Conservation (phyloP, 2,113 vertebrate species). For the Neopipo cinnamomea region DNA sequence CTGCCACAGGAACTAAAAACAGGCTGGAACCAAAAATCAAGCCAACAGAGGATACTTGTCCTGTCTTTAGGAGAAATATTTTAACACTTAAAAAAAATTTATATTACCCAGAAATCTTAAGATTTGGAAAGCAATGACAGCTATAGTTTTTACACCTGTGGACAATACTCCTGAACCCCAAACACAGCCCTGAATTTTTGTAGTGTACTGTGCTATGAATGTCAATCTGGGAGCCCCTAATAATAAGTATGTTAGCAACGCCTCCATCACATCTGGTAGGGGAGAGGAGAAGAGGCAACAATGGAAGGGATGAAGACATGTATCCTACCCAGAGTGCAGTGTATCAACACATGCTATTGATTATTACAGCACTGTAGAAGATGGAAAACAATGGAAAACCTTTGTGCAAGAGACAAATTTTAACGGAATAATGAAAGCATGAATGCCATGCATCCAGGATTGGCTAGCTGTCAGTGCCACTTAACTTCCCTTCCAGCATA, state of each 20-base stretch:
- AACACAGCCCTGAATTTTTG: background rate
- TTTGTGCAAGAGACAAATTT: background rate
- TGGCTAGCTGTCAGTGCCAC: background rate
- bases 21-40: background rate
- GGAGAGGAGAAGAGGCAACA: background rate
- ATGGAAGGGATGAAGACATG: background rate
- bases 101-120: background rate
- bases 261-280: background rate
- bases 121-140: background rate
- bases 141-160: background rate
- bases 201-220: background rate
- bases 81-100: background rate
- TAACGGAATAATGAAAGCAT: background rate
- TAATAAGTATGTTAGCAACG: background rate
- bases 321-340: background rate
- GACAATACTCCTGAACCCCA: rapidly evolving
- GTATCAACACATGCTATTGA: background rate
- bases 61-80: background rate
- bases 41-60: background rate
- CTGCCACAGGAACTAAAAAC: background rate
- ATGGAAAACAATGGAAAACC: background rate
- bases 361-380: background rate
- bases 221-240: background rate
- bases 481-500: background rate
- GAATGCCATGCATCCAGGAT: background rate